Evolutionary conservation across 2,113 vertebrate species (phyloP).

Genomic region (Cyprinodon variegatus): DNA sequence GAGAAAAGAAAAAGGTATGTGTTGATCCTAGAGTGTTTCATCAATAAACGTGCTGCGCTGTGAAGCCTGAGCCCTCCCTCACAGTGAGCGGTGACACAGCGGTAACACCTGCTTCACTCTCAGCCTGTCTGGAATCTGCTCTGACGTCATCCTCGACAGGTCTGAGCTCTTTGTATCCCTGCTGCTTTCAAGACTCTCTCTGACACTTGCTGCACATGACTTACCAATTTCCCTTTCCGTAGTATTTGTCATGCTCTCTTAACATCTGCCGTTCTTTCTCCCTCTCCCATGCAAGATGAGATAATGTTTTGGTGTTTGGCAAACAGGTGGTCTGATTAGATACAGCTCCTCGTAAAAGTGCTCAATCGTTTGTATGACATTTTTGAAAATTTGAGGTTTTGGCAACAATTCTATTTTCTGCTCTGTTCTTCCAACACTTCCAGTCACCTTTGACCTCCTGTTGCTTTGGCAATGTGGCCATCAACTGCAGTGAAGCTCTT

Average conservation of each 20-base stretch:
- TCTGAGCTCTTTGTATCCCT: conserved; percentile 34
- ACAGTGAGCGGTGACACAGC: conserved; percentile 30
- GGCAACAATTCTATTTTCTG: neutral
- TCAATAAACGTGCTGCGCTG: neutral
- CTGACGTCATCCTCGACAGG: conserved; percentile 63
- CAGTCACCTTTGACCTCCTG: neutral
- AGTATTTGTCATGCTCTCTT: neutral
- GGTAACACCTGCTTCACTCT: conserved; percentile 74
- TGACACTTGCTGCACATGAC: neutral
- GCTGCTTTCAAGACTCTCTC: conserved; percentile 33
- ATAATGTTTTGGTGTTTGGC: conserved; percentile 12
- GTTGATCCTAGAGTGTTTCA: neutral
- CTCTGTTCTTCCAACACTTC: neutral
- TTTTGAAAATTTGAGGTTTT: too few relatives aligned
- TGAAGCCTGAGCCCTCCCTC: conserved; percentile 12
- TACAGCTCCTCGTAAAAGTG: neutral
- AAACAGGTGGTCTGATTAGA: neutral
- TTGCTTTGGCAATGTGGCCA: neutral
- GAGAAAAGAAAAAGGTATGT: neutral
- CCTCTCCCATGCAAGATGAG: conserved; percentile 48
- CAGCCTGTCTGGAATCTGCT: conserved; percentile 70
- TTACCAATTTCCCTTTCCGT: conserved; percentile 31
- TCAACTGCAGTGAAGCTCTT: neutral
- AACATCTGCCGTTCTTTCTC: neutral
- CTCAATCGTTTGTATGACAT: neutral